Base-by-base conservation (phyloP, 2,113 vertebrate genomes). In the Coracopsis vasa region DNA sequence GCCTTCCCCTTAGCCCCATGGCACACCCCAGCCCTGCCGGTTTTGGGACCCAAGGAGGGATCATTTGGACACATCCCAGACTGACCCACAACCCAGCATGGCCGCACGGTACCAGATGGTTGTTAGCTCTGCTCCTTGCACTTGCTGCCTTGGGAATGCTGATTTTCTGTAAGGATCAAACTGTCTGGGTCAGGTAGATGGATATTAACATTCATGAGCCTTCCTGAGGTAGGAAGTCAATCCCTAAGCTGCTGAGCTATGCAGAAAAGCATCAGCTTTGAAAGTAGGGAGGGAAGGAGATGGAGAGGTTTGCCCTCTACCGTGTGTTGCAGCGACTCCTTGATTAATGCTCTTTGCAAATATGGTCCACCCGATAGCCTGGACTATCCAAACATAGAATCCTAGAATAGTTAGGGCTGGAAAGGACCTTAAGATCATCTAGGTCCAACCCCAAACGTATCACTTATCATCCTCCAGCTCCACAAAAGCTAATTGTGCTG, bases 201-300 rank as follows among this genome's bases (percentile, higher is more conserved):
- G 86, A 65, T 48, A 91, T 92, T 81, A 92, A 91, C 56, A 94
- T 94, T 88, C 81, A 92, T 81, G 77, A 96, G 80, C 56, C 44
- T 75, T 88, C 69, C 69, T 1, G 20, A 86, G 75, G 88, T 64
- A 90, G 92, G 69, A 56, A 90, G 61, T 90, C 88, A 91, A 71
- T 58, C 92, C 80, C 82, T 64, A 47, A 88, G 88, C 77, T 4
- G 9, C 80, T 92, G 86, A 84, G 92, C 70, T 82, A 73, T 84
- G 66, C 56, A 60, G 77, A 80, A 75, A 95, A 54, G 73, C 44
- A 25, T 70, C 95, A 87, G 75, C 60, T 93, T 54, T 2, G 11
- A 67, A 91, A 54, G 60, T 2, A 78, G 33, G 51, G 77, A 81
- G 69, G 35, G 39, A 85, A 84, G 44, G 80, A 67, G 75, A 77